Percentiles rank a stretch among this genome's conserved stretches.
Evolutionary conservation across 2,113 vertebrate species (phyloP).

Genomic region (Corydoras maculifer): DNA sequence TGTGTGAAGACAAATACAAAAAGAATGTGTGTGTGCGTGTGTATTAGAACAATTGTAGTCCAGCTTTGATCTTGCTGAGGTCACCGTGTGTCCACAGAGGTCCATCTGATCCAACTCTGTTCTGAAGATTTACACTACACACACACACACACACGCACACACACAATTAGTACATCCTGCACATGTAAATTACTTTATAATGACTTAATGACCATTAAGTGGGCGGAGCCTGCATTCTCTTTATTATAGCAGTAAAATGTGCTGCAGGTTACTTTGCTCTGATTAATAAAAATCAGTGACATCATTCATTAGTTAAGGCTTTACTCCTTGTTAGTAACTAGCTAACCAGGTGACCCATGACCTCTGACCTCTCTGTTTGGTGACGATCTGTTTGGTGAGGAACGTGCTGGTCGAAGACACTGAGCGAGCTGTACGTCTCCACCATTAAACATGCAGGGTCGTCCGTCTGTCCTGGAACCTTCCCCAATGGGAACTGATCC

Average conservation of each 20-base stretch:
- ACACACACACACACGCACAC: not conserved
- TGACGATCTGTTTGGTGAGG: constrained; percentile 36
- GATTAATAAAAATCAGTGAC: too few species aligned
- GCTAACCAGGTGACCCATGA: too few species aligned
- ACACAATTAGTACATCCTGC: not conserved
- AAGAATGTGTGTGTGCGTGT: not conserved
- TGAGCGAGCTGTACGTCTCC: constrained; percentile 78
- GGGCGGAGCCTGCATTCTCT: too few species aligned
- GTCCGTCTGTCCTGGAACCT: constrained; percentile 82
- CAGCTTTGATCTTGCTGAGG: constrained; percentile 60
- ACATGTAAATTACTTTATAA: too few species aligned
- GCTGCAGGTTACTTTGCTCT: too few species aligned
- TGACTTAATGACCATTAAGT: too few species aligned
- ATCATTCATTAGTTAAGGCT: too few species aligned
- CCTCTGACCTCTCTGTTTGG: constrained; percentile 33
- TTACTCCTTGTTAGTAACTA: too few species aligned
- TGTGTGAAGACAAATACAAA: too few species aligned
- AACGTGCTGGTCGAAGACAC: constrained; percentile 80
- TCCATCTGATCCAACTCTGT: constrained; percentile 48
- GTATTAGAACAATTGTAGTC: constrained; percentile 64
- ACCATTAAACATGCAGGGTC: constrained; percentile 82
- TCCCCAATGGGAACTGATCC: constrained; percentile 80
- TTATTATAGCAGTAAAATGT: too few species aligned
- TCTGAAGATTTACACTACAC: constrained; percentile 30
- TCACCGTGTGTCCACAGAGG: constrained; percentile 61